phyloP scores from a whole-genome alignment of 2,113 vertebrate species.

The Myotis lucifugus region DNA sequence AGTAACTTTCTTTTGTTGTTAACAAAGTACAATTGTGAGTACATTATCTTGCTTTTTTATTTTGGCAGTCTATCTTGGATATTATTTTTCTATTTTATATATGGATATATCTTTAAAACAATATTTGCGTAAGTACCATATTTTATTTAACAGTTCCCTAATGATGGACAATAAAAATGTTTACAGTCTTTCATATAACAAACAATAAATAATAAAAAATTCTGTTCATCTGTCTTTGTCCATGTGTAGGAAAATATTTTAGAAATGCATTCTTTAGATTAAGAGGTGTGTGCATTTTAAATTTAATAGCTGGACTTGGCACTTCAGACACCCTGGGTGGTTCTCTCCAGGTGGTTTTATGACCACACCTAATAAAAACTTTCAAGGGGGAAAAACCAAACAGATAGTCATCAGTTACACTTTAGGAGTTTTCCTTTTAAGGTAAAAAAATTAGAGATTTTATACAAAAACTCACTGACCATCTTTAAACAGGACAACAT shows the following conservation, averaged over 20 bases:
- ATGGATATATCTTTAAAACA: not conserved
- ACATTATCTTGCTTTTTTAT: not conserved
- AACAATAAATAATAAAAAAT: not conserved
- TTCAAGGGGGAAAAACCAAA: not conserved
- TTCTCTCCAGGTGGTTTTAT: not conserved
- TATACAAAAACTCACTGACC: slow-evolving; percentile 65
- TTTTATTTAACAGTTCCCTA: not conserved
- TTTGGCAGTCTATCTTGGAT: not conserved
- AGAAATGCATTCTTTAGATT: not conserved
- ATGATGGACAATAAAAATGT: not conserved
- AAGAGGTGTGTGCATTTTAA: not conserved
- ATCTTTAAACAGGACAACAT: slow-evolving; percentile 64
- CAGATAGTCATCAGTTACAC: not conserved
- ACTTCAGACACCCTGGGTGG: not conserved
- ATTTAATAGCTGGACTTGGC: not conserved
- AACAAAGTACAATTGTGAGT: not conserved
- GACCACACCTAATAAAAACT: not conserved
- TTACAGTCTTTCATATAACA: not conserved
- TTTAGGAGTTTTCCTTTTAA: not conserved
- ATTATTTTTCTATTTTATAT: not conserved
- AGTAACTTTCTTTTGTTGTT: not conserved
- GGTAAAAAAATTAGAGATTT: not conserved
- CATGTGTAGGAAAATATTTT: not conserved
- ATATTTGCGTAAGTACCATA: not conserved
- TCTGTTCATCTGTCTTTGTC: not conserved